Percentiles rank a stretch among this genome's conserved stretches.
phyloP scores from a whole-genome alignment of 1,140 invertebrate species.

The Pentalonia nigronervosa region DNA sequence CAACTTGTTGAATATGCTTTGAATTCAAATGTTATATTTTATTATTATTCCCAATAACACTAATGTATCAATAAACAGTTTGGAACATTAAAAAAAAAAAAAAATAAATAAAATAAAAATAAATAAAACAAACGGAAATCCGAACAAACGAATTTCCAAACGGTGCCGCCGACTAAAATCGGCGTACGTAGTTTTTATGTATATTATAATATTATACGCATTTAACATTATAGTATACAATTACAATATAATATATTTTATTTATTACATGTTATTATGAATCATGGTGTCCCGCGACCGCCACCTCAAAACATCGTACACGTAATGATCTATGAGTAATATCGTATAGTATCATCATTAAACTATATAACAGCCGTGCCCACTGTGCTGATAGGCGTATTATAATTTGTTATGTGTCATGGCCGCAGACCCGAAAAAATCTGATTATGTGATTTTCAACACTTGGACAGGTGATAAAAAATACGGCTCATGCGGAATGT shows the following conservation, averaged over 20 bases:
- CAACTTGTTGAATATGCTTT: background rate
- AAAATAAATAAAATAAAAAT: too few species aligned
- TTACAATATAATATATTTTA: background rate
- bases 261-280: background rate
- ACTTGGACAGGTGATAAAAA: too few species aligned
- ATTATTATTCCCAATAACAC: constrained; percentile 30
- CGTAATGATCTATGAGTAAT: background rate
- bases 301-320: background rate
- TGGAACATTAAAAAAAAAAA: background rate
- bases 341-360: background rate
- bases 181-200: background rate
- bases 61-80: constrained; percentile 40
- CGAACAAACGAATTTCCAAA: constrained; percentile 30
- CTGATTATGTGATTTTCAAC: background rate
- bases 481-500: background rate
- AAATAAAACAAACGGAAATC: constrained; percentile 17
- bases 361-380: background rate
- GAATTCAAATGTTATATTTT: constrained; percentile 11
- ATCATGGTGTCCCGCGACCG: background rate
- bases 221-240: constrained; percentile 7
- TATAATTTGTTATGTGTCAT: too few species aligned
- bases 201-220: background rate
- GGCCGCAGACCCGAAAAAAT: background rate
- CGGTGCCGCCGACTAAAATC: background rate
- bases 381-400: background rate